Conservation (phyloP, 2,797 vertebrate species). For the Steatocranus sp. region DNA sequence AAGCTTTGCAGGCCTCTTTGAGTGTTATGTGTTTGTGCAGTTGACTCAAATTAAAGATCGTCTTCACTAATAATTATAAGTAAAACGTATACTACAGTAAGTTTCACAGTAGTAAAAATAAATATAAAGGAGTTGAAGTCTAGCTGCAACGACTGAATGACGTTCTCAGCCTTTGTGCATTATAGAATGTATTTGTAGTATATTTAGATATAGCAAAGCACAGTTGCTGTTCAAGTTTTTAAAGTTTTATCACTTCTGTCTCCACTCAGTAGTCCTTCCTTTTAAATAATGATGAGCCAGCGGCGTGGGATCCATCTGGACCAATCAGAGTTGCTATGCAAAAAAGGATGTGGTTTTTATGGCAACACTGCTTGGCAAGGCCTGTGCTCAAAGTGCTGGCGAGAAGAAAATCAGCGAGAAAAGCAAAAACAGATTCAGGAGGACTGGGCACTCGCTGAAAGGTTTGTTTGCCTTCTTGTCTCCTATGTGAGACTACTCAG, state of each 20-base stretch:
- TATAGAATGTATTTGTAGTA: background rate
- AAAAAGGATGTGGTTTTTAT: conserved; percentile 94
- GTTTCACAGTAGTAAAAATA: background rate
- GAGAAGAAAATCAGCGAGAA: conserved; percentile 88
- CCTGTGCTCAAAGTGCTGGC: conserved; percentile 95
- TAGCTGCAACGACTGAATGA: background rate
- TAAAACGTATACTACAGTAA: background rate
- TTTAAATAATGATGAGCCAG: conserved; percentile 84
- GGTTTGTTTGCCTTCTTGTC: conserved; percentile 66
- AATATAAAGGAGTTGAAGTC: background rate
- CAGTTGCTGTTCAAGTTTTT: background rate
- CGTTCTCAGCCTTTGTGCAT: background rate
- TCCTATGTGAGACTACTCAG: background rate
- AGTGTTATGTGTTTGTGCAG: background rate
- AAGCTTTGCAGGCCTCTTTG: background rate
- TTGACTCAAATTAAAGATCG: background rate
- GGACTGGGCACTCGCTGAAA: conserved; percentile 90
- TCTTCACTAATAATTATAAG: background rate
- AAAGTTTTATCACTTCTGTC: background rate
- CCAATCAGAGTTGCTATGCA: conserved; percentile 93
- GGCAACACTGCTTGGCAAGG: conserved; percentile 93
- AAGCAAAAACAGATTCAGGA: conserved; percentile 93
- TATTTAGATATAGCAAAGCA: background rate
- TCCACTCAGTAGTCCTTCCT: background rate
- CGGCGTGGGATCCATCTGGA: conserved; percentile 91